A percentile compares a stretch with the other conserved stretches of the same genome.
Evolutionary conservation across 2,797 vertebrate genomes (phyloP).

Genomic region (Hippopotamyrus pictus): DNA sequence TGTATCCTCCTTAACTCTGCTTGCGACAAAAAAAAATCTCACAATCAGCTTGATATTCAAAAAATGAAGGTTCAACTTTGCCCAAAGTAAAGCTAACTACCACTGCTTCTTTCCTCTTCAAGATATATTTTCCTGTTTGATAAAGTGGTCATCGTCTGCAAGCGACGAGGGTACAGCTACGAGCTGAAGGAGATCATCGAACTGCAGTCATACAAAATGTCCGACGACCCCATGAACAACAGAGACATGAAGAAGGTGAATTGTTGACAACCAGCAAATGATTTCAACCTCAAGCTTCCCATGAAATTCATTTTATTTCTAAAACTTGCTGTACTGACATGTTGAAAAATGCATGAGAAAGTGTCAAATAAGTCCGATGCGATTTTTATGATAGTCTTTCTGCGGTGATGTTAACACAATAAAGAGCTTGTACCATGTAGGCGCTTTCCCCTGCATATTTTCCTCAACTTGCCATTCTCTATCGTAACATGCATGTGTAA

Average conservation of each 20-base stretch:
- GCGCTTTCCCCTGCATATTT: background rate
- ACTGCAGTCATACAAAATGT: conserved; percentile 90
- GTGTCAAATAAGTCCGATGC: background rate
- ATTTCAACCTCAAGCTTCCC: background rate
- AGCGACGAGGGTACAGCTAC: conserved; percentile 88
- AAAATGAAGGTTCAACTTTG: background rate
- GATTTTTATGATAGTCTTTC: background rate
- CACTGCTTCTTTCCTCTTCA: conserved; percentile 12
- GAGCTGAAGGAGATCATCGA: conserved; percentile 97
- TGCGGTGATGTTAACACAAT: background rate
- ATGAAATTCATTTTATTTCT: background rate
- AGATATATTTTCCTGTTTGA: conserved; percentile 98
- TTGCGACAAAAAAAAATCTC: background rate
- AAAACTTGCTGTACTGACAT: background rate
- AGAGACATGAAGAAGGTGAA: conserved; percentile 93
- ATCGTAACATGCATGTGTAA: conserved; percentile 70
- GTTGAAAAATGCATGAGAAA: conserved; percentile 1
- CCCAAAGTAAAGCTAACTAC: background rate
- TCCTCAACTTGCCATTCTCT: conserved; percentile 48
- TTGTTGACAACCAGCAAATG: background rate
- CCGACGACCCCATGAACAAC: conserved; percentile 94
- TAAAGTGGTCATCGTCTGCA: conserved; percentile 97
- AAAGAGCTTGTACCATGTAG: background rate
- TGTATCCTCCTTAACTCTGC: background rate
- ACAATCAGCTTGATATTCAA: background rate